Evolutionary conservation across 2,797 vertebrate genomes (phyloP).

Genomic region (Anableps anableps): DNA sequence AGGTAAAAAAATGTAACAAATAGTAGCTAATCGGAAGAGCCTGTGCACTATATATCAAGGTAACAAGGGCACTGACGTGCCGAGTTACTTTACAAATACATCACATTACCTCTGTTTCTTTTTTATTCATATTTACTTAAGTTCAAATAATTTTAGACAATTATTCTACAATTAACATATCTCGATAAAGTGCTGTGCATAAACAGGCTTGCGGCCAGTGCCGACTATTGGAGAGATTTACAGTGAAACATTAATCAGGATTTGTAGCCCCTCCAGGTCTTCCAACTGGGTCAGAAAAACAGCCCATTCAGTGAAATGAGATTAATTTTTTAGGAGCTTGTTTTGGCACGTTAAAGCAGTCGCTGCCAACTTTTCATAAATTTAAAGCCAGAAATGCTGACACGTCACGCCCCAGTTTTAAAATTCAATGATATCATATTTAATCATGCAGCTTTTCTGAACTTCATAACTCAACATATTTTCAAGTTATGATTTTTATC

Average conservation of each 20-base stretch:
- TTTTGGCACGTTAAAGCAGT: constrained; percentile 40
- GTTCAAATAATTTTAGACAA: constrained; percentile 18
- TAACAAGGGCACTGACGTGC: constrained; percentile 7
- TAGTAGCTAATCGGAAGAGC: constrained; percentile 4
- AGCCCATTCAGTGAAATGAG: constrained; percentile 36
- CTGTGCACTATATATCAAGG: background rate
- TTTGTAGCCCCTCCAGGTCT: constrained; percentile 24
- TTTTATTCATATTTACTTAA: constrained; percentile 3
- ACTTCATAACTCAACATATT: constrained; percentile 1
- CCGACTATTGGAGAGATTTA: constrained; percentile 37
- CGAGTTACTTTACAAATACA: background rate
- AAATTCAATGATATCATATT: constrained; percentile 25
- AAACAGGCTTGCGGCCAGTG: background rate
- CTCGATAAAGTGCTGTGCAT: constrained; percentile 33
- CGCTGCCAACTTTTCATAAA: constrained; percentile 51
- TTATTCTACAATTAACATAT: constrained; percentile 24
- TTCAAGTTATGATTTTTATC: constrained; percentile 6
- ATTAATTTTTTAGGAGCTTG: constrained; percentile 54
- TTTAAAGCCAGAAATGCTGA: constrained; percentile 46
- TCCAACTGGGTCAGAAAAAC: constrained; percentile 68
- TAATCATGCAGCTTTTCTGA: constrained; percentile 8
- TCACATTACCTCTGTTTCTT: background rate
- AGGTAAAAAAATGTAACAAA: constrained; percentile 20
- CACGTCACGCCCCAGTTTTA: constrained; percentile 14
- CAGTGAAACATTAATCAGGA: constrained; percentile 52